Percentiles rank a stretch among this genome's conserved stretches.
Conservation (phyloP, 2,888 invertebrate species). For the Pomacea canaliculata region DNA sequence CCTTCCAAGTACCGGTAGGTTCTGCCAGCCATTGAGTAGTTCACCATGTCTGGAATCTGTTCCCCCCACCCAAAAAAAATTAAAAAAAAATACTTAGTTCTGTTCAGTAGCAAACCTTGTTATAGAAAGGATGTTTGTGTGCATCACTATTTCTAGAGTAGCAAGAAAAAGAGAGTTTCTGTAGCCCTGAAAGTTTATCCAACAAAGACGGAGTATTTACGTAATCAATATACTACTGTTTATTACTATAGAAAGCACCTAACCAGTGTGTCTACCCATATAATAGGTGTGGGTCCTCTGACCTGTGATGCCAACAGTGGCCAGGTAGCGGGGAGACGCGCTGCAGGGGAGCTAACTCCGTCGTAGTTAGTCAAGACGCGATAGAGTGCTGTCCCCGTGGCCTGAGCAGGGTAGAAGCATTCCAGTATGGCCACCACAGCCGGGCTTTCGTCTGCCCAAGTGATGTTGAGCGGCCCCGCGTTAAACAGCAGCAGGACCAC, state of each 20-base stretch:
- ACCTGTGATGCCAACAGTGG: slow-evolving; percentile 28
- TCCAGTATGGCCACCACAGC: slow-evolving; percentile 48
- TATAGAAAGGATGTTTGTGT: no score
- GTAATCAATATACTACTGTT: no score
- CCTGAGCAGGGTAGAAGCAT: slow-evolving; percentile 65
- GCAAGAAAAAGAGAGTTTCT: no score
- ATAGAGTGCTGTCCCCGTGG: slow-evolving; percentile 58
- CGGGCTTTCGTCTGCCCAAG: slow-evolving; percentile 48
- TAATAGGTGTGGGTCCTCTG: neutral
- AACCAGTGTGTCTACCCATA: no score
- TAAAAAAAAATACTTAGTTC: no score
- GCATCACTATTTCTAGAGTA: no score
- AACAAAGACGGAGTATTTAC: no score
- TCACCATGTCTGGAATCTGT: slow-evolving; percentile 45
- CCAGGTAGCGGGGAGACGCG: slow-evolving; percentile 65
- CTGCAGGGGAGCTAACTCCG: slow-evolving; percentile 56
- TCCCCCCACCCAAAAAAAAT: no score
- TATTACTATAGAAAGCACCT: no score
- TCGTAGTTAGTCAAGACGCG: slow-evolving; percentile 48
- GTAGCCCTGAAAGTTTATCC: no score
- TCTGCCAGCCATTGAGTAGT: slow-evolving; percentile 58
- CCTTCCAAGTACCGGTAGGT: slow-evolving; percentile 63
- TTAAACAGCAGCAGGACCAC: slow-evolving; percentile 58
- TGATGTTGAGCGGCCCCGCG: slow-evolving; percentile 64
- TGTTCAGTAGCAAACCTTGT: no score